Evolutionary conservation across 2,797 vertebrate species (phyloP), one percentile per base, ranked within the genome.

Genomic region (Sebastes itinus): DNA sequence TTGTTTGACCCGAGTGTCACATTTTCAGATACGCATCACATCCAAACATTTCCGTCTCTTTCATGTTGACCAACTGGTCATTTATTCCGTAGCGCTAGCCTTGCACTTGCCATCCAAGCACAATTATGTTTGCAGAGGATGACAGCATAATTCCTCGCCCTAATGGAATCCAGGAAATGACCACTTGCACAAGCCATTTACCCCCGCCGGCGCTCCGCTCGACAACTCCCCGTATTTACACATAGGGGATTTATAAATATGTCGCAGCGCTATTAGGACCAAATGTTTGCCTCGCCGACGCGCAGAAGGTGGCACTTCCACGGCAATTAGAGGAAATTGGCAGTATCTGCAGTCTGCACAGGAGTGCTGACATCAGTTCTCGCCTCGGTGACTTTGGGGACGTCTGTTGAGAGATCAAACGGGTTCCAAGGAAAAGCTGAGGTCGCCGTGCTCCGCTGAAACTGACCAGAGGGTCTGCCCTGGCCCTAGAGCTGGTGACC

Each of bases 351-450:
- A 61, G 85, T 85, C 82, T 77, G 20, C 42, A 13, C 60, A 72
- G 81, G 78, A 88, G 89, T 90, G 91, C 92, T 93, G 92, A 90
- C 92, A 93, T 91, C 86, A 90, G 88, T 90, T 92, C 88, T 89
- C 87, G 76, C 88, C 88, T 89, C 56, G 0, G 13, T 88, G 92
- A 91, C 93, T 92, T 89, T 61, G 32, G 82, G 83, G 85, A 90
- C 72, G 79, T 91, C 82, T 94, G 88, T 87, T 81, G 82, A 81
- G 85, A 94, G 93, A 94, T 92, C 87, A 93, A 93, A 94, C 87
- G 38, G 86, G 70, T 66, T 77, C 75, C 77, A 78, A 72, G 77
- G 81, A 87, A 85, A 72, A 80, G 86, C 87, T 73, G 78, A 89
- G 92, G 88, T 95, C 89, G 81, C 84, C 69, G 1, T 22, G 80